Evolutionary conservation across 2,888 invertebrate genomes (phyloP).

Genomic region (Polydesmus complanatus): DNA sequence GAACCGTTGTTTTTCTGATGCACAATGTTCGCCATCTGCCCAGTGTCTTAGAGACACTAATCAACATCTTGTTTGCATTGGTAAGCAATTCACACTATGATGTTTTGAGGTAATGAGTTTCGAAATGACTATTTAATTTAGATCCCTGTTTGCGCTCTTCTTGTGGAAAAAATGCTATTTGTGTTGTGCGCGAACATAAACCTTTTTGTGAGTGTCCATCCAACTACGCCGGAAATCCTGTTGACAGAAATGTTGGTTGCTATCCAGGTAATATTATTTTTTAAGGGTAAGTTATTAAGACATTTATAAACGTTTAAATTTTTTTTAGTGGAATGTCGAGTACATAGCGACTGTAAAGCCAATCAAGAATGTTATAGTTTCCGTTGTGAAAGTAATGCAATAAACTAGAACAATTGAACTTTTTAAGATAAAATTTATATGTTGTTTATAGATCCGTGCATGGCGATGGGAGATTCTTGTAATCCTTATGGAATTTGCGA

Average conservation of each 20-base stretch:
- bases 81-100: conserved; percentile 15
- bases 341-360: conserved; percentile 4
- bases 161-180: conserved; percentile 65
- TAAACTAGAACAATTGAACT: not conserved
- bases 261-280: conserved; percentile 42
- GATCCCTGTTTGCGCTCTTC: conserved; percentile 57
- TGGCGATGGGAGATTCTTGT: conserved; percentile 47
- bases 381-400: conserved; percentile 14
- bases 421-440: conserved; percentile 1
- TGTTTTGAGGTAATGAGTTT: not conserved
- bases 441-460: conserved; percentile 58
- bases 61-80: conserved; percentile 47
- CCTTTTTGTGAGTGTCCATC: conserved; percentile 62
- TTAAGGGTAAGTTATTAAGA: no score
- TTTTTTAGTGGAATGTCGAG: conserved; percentile 13
- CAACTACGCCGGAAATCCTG: conserved; percentile 52
- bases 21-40: conserved; percentile 53
- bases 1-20: conserved; percentile 46
- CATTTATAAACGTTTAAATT: not conserved
- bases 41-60: conserved; percentile 38
- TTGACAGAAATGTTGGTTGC: conserved; percentile 59
- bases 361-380: conserved; percentile 16
- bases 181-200: conserved; percentile 55
- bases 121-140: conserved; percentile 23
- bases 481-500: conserved; percentile 60